Base-by-base conservation (phyloP, 2,797 vertebrate species). In the Kryptopterus vitreolus region DNA sequence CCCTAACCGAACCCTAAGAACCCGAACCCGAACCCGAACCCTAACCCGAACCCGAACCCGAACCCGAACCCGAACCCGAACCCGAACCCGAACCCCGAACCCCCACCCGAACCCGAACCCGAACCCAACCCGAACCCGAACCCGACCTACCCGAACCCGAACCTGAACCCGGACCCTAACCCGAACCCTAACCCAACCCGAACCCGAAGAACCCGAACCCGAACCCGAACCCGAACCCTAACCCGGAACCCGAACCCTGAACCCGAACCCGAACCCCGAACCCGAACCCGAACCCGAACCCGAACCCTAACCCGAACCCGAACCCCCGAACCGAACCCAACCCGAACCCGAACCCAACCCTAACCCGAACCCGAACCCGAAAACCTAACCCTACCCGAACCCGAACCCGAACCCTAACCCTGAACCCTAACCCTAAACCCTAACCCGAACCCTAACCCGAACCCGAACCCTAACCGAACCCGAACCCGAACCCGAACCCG, bases 371-470 rank as follows among this genome's bases (percentile, higher is more conserved):
- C 73, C 55, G 20, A 58, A 55, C 52, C 73, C 55, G 20, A 58
- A 55, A 10, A 53, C 55, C 20, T 4, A 57, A 10, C 73, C 53
- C 35, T 59, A 3, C 73, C 73, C 53, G 4, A 76, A 3, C 73
- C 73, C 53, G 4, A 76, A 57, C 73, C 73, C 53, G 4, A 76
- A 57, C 73, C 73, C 53, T 58, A 76, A 57, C 73, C 52, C 35
- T 48, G n/a, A 46, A 76, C 73, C 73, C 73, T 76, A 76, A 76
- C 73, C 73, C 73, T 76, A 76, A 76, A n/a, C 73, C 73, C 73
- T 76, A 76, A 76, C 73, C 73, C 73, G 59, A 76, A 76, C 73
- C 73, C 53, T 72, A 72, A 46, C 43, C 43, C 43, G 11, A 46
- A 5, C 43, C 43, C 11, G 11, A 46, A 5, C 43, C 43, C 11